A percentile compares a stretch with the other conserved stretches of the same genome.
These are phyloP conservation scores for Silurus lanzhouensis DNA, from an alignment of 2,797 vertebrate species.

Conservation along the genomic window DNA sequence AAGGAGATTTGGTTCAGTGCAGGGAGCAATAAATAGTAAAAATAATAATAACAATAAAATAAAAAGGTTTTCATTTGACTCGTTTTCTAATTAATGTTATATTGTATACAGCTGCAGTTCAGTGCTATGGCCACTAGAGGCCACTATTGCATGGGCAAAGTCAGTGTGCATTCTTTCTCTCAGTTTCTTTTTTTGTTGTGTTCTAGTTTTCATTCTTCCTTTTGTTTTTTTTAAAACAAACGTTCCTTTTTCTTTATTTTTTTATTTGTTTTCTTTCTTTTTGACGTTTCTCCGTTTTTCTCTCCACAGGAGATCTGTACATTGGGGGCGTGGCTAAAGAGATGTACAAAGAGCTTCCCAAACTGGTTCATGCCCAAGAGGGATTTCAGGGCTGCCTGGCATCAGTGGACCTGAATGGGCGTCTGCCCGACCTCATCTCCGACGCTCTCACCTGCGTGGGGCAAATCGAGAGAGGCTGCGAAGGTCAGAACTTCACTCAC, in stretches of 20 bases:
- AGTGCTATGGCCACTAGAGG: background rate
- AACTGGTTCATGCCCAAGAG: constrained; percentile 93
- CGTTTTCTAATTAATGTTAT: background rate
- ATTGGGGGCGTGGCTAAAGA: constrained; percentile 97
- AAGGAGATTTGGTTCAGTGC: background rate
- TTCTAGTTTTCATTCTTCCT: too few species aligned
- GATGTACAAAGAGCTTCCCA: constrained; percentile 93
- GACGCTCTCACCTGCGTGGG: constrained; percentile 91
- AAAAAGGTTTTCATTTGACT: background rate
- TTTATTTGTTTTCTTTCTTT: too few species aligned
- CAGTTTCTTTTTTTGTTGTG: too few species aligned
- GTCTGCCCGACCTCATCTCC: constrained; percentile 92
- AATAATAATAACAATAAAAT: too few species aligned
- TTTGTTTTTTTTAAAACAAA: too few species aligned
- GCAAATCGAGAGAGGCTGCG: constrained; percentile 96
- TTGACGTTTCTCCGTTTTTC: background rate
- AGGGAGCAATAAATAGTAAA: background rate
- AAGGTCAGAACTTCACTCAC: constrained; percentile 76
- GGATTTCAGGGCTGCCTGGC: constrained; percentile 97
- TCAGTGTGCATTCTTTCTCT: too few species aligned
- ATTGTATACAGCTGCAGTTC: background rate
- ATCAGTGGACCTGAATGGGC: constrained; percentile 93
- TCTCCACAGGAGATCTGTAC: constrained; percentile 86
- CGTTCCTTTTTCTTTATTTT: too few species aligned
- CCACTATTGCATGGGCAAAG: too few species aligned